Conservation (phyloP, 2,888 invertebrate species). For the Chrysolina americana region DNA sequence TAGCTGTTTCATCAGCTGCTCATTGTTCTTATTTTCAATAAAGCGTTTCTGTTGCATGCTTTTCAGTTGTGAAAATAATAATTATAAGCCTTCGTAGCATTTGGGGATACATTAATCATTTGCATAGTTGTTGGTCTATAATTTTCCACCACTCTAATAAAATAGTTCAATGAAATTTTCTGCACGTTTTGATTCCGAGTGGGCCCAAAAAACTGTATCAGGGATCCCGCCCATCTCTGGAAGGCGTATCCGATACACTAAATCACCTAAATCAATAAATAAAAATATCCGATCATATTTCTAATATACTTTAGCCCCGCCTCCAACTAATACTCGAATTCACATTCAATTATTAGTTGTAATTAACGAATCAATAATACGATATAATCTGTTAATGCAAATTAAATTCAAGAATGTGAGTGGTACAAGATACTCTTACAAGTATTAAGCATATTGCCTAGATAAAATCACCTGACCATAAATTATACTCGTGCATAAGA, state of each 20-base stretch:
- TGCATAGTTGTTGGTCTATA: no score
- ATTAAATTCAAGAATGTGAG: not conserved
- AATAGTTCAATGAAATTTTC: no score
- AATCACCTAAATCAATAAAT: slow-evolving; percentile 4
- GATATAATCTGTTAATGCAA: slow-evolving; percentile 6
- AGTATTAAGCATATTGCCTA: not conserved
- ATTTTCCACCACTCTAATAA: no score
- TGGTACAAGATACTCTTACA: not conserved
- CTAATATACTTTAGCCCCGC: not conserved
- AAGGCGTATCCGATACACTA: not conserved
- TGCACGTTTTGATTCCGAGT: not conserved
- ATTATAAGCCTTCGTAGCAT: no score
- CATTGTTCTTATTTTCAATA: no score
- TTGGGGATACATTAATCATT: no score
- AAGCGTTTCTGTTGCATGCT: no score
- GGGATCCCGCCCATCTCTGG: not conserved
- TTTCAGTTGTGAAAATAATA: no score
- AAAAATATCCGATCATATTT: not conserved
- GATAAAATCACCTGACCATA: slow-evolving; percentile 11
- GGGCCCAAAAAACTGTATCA: not conserved
- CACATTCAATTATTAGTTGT: slow-evolving; percentile 11
- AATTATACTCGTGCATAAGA: slow-evolving; percentile 9
- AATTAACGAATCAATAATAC: slow-evolving; percentile 12
- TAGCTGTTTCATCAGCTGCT: no score
- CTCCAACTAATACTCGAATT: not conserved